These are phyloP conservation scores for Pionites leucogaster DNA, from an alignment of 2,113 vertebrate genomes.

Conservation along the genomic window DNA sequence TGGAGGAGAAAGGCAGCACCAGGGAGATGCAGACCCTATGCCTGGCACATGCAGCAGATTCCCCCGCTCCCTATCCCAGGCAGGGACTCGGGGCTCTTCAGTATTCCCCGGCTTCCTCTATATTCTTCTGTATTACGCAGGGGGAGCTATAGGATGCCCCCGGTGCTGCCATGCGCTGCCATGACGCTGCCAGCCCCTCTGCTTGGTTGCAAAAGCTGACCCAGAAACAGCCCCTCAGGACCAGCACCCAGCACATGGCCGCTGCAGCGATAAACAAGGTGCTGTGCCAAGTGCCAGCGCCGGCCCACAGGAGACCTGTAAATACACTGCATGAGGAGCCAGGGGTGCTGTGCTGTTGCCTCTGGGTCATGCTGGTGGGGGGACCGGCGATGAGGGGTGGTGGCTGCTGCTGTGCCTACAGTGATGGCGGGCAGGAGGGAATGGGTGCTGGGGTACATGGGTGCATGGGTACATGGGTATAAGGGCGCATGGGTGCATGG, in stretches of 20 bases:
- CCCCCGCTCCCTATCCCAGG: background rate
- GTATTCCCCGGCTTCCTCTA: background rate
- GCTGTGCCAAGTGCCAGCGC: background rate
- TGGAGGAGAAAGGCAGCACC: background rate
- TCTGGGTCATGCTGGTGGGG: background rate
- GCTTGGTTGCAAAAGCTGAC: background rate
- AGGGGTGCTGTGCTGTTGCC: constrained; percentile 35
- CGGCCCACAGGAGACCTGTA: constrained; percentile 13
- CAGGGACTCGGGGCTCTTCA: background rate
- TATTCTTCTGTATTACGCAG: background rate
- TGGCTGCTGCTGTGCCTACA: background rate
- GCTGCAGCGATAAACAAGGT: constrained; percentile 62
- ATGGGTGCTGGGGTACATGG: background rate
- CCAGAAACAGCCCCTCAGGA: background rate
- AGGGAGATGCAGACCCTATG: accelerated
- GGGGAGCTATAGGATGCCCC: background rate
- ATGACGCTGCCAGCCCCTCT: accelerated
- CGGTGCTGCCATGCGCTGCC: accelerated
- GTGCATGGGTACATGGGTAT: accelerated
- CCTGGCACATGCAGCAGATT: accelerated
- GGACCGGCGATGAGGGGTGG: accelerated
- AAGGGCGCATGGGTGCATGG: accelerated
- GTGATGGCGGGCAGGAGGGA: accelerated
- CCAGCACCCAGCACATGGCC: background rate
- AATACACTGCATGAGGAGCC: background rate